Conservation (phyloP, 2,113 vertebrate species). For the Saguinus midas region DNA sequence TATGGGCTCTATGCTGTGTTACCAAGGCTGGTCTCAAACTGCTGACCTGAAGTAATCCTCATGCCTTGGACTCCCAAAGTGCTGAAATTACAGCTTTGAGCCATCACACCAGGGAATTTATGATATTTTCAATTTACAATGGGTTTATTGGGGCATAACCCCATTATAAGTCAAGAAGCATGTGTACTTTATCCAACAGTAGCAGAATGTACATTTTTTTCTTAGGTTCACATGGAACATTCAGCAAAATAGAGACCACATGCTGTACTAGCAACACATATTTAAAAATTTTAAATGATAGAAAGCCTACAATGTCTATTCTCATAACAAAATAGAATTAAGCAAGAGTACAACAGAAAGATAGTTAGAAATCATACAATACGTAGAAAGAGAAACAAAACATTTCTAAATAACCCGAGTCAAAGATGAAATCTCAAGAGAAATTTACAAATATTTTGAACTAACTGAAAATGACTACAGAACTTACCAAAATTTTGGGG, state of each 20-base stretch:
- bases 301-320: not conserved
- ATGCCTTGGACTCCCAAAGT: no score
- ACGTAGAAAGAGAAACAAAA: not conserved
- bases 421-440: constrained; percentile 17
- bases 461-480: not conserved
- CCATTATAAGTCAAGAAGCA: no score
- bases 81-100: no score
- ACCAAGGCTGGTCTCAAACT: no score
- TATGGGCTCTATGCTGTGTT: no score
- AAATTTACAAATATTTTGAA: not conserved
- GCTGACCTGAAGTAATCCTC: no score
- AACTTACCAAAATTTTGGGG: not conserved
- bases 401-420: not conserved
- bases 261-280: not conserved
- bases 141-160: no score
- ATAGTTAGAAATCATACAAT: not conserved
- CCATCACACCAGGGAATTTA: no score
- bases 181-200: not conserved
- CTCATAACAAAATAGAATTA: not conserved
- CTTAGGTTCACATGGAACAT: not conserved
- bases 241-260: no score
- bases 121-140: no score
- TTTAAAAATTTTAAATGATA: not conserved
- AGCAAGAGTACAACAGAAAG: not conserved
- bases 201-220: not conserved